phyloP scores from a whole-genome alignment of 2,888 invertebrate genomes.

The Lottia gigantea region DNA sequence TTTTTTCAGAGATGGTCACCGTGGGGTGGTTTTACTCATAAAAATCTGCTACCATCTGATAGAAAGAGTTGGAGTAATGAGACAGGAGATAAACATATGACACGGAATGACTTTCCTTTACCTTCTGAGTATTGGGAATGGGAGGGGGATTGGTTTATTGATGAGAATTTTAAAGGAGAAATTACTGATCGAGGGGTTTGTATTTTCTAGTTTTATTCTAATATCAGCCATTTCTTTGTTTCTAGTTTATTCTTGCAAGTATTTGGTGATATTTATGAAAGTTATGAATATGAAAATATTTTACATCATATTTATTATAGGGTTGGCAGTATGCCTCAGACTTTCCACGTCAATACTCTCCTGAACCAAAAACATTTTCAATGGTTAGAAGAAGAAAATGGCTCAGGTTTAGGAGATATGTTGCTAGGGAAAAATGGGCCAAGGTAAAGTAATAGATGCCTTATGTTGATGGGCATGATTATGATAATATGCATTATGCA shows the following conservation, averaged over 20 bases:
- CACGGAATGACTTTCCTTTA: slow-evolving; percentile 83
- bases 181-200: slow-evolving; percentile 81
- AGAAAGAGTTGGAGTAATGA: slow-evolving; percentile 86
- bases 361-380: slow-evolving; percentile 85
- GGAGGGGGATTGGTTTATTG: slow-evolving; percentile 90
- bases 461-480: too few species aligned
- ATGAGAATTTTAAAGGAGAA: slow-evolving; percentile 74
- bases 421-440: slow-evolving; percentile 88
- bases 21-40: slow-evolving; percentile 80
- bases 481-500: too few species aligned
- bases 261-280: too few species aligned
- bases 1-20: slow-evolving; percentile 85
- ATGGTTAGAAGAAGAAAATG: slow-evolving; percentile 90
- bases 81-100: slow-evolving; percentile 83
- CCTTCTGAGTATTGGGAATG: slow-evolving; percentile 97
- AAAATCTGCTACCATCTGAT: slow-evolving; percentile 84
- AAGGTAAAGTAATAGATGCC: slow-evolving; percentile 30
- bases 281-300: too few species aligned
- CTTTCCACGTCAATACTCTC: slow-evolving; percentile 85
- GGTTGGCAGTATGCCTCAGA: slow-evolving; percentile 89
- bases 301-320: slow-evolving; percentile 54
- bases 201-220: slow-evolving; percentile 11
- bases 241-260: too few species aligned
- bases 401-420: slow-evolving; percentile 87
- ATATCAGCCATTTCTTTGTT: too few species aligned